phyloP scores from a whole-genome alignment of 2,113 vertebrate species.

The Morone chrysops region DNA sequence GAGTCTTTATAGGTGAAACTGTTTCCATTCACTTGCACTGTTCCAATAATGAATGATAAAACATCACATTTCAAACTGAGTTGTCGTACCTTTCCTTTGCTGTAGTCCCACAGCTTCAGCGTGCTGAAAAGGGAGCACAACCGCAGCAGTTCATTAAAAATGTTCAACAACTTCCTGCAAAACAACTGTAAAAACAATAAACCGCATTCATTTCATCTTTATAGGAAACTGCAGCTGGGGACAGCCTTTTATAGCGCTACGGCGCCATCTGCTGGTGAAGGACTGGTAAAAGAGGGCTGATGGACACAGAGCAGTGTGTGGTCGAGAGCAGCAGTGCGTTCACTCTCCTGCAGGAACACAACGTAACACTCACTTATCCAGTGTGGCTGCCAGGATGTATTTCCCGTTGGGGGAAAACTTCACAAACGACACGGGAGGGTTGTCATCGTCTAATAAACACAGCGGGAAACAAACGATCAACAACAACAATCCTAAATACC shows the following conservation, averaged over 20 bases:
- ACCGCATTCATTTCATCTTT: background rate
- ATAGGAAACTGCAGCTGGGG: background rate
- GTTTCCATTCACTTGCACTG: too few species aligned
- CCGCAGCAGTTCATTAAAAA: background rate
- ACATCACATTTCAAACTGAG: background rate
- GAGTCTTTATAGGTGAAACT: background rate
- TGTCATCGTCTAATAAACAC: conserved; percentile 92
- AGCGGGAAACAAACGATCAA: background rate
- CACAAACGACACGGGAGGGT: conserved; percentile 98
- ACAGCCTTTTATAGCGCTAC: background rate
- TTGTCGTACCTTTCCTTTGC: conserved; percentile 95
- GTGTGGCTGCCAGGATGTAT: conserved; percentile 97
- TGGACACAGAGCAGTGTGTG: background rate
- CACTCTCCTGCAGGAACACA: background rate
- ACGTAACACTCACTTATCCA: conserved; percentile 93
- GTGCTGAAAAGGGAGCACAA: conserved; percentile 85
- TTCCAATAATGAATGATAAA: too few species aligned
- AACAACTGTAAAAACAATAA: background rate
- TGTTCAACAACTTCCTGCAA: background rate
- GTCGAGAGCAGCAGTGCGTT: background rate
- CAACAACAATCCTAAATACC: background rate
- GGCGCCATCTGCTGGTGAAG: conserved; percentile 54
- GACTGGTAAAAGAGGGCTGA: background rate
- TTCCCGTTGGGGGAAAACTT: conserved; percentile 99
- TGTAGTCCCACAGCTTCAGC: conserved; percentile 99